Conservation (phyloP, 1,140 invertebrate species). For the Archivesica marissinica region DNA sequence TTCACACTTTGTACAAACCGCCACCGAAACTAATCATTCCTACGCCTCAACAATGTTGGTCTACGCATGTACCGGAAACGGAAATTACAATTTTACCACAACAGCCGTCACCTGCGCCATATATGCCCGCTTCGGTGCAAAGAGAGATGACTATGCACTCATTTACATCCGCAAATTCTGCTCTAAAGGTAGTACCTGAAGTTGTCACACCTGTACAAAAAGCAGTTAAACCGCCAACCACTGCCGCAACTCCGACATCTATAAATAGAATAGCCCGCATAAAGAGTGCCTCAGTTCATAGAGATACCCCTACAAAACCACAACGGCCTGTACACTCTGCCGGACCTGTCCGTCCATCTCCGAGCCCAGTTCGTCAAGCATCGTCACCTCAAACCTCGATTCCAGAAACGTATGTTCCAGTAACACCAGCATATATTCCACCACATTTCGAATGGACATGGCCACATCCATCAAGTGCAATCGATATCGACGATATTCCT, state of each 20-base stretch:
- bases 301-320: conserved; percentile 27
- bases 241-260: conserved; percentile 13
- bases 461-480: conserved; percentile 31
- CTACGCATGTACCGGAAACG: conserved; percentile 62
- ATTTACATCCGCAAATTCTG: not conserved
- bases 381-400: not conserved
- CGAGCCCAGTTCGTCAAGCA: conserved; percentile 14
- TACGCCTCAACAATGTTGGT: conserved; percentile 64
- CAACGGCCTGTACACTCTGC: conserved; percentile 47
- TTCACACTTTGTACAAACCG: conserved; percentile 46
- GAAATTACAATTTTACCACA: conserved; percentile 40
- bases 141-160: not conserved
- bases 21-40: conserved; percentile 51
- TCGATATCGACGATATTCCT: conserved; percentile 36
- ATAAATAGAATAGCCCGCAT: conserved; percentile 40
- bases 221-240: conserved; percentile 18
- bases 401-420: not conserved
- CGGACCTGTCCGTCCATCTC: conserved; percentile 50
- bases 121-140: conserved; percentile 20
- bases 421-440: not conserved
- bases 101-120: conserved; percentile 5
- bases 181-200: too few species aligned
- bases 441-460: conserved; percentile 12
- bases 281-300: conserved; percentile 38
- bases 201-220: too few species aligned